Evolutionary conservation across 2,797 vertebrate genomes (phyloP), one percentile per base, ranked within the genome.

Genomic region (Cirrhinus mrigala): DNA sequence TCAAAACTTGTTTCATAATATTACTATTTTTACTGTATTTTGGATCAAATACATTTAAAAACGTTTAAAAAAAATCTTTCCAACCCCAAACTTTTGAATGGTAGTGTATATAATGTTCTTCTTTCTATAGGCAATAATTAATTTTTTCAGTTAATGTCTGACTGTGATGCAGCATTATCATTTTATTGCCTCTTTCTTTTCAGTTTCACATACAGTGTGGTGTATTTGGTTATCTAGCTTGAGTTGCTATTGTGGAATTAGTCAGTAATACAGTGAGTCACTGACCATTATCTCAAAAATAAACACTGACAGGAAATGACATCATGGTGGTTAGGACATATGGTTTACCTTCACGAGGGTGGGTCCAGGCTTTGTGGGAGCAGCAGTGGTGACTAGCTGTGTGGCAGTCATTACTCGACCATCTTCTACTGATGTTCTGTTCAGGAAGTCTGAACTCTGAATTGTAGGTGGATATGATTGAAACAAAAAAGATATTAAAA

Each of bases 301-400:
- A 85, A 88, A 87, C 83, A 85, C 3, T 44, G 74, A 18, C 27
- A 82, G 87, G 85, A 88, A 87, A 86, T 88, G 2, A 83, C 78
- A 83, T 86, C 66, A 86, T 15, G 10, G 8, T 37, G 79, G 46
- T 81, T 50, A 24, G 14, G 6, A 6, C 22, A 44, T 73, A 80
- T 89, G 66, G 88, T 92, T 68, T 91, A 99, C 98, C 97, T 99
- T 99, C n/a, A 98, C 94, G 62, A 98, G 95, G 0, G 96, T 87
- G 33, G 96, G 97, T 74, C 94, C 96, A 6, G 94, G 91, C 82
- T 96, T 96, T 69, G 90, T 79, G 79, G 95, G 91, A 85, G 92
- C 90, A 87, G 89, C 90, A 6, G 92, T 79, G 84, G 92, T 79
- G 86, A 87, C 79, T 62, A 85, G 89, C 80, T 94, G 93, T 85